Evolutionary conservation across 1,140 invertebrate genomes (phyloP).

Genomic region (Oscheius sp.): DNA sequence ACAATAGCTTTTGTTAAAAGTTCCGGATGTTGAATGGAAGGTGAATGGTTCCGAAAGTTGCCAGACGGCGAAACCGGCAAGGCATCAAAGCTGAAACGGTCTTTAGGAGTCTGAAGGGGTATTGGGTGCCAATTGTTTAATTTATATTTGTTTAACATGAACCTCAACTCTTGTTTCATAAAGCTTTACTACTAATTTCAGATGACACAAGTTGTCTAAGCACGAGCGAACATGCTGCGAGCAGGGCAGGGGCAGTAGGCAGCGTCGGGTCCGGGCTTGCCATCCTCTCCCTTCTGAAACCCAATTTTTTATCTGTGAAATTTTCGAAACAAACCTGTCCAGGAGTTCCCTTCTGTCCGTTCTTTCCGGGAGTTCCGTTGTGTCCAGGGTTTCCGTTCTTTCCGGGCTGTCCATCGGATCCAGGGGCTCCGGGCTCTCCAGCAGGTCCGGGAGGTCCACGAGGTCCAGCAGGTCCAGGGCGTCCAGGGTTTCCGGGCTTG

Average conservation of each 20-base stretch:
- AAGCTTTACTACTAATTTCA: no score
- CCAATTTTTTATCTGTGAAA: not conserved
- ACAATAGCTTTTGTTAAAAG: no score
- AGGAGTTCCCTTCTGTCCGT: not conserved
- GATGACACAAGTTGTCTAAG: no score
- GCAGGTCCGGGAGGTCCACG: slow-evolving; percentile 19
- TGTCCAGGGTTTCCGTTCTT: not conserved
- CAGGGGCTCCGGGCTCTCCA: slow-evolving; percentile 2
- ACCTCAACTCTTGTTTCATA: no score
- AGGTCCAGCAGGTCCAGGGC: slow-evolving; percentile 13
- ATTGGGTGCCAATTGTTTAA: no score
- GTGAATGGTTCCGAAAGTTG: no score
- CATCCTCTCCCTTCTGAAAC: not conserved
- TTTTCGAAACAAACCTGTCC: not conserved
- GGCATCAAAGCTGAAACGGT: no score
- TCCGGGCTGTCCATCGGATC: not conserved
- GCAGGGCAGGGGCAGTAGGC: slow-evolving; percentile 6
- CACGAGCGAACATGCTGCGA: not conserved
- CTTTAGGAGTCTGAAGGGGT: no score
- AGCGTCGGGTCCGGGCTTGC: not conserved
- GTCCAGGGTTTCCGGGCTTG: slow-evolving; percentile 22
- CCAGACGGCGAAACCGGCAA: no score
- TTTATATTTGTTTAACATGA: no score
- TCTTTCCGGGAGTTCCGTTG: not conserved
- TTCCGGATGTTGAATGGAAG: no score